Percentiles rank a stretch among this genome's conserved stretches.
Conservation (phyloP, 2,888 invertebrate genomes). For the Siphlonurus alternatus region DNA sequence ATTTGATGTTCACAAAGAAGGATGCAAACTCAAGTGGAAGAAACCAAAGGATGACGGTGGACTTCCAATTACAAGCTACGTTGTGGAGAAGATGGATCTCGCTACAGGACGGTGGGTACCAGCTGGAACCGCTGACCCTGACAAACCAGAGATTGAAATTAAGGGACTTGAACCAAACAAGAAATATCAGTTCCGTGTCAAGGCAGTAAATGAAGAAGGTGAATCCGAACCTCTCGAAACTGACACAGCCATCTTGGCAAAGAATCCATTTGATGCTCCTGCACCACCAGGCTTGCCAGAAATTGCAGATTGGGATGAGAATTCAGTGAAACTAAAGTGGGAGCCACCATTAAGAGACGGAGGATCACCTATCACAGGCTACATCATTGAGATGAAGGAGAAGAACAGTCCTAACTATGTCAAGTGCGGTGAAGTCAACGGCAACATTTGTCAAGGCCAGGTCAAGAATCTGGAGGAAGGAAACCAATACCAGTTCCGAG, state of each 20-base stretch:
- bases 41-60: slow-evolving; percentile 95
- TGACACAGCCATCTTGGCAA: slow-evolving; percentile 75
- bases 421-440: slow-evolving; percentile 70
- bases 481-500: slow-evolving; percentile 87
- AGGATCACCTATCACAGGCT: slow-evolving; percentile 82
- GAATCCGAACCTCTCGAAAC: slow-evolving; percentile 90
- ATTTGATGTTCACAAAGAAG: slow-evolving; percentile 78
- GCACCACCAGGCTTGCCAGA: slow-evolving; percentile 81
- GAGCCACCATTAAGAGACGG: slow-evolving; percentile 78
- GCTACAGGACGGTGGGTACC: slow-evolving; percentile 78
- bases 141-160: slow-evolving; percentile 63
- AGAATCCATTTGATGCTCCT: slow-evolving; percentile 90
- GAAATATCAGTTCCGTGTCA: slow-evolving; percentile 94
- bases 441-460: slow-evolving; percentile 68
- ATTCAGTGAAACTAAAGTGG: slow-evolving; percentile 81
- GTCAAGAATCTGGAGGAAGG: slow-evolving; percentile 84
- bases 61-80: slow-evolving; percentile 71
- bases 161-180: slow-evolving; percentile 86
- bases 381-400: slow-evolving; percentile 83
- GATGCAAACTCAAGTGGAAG: slow-evolving; percentile 85
- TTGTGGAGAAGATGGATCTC: slow-evolving; percentile 89
- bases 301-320: slow-evolving; percentile 80
- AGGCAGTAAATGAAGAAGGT: slow-evolving; percentile 92
- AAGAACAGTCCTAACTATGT: slow-evolving; percentile 70
- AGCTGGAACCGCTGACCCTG: slow-evolving; percentile 40